Conservation (phyloP, 1,140 invertebrate species). For the Trialeurodes vaporariorum region DNA sequence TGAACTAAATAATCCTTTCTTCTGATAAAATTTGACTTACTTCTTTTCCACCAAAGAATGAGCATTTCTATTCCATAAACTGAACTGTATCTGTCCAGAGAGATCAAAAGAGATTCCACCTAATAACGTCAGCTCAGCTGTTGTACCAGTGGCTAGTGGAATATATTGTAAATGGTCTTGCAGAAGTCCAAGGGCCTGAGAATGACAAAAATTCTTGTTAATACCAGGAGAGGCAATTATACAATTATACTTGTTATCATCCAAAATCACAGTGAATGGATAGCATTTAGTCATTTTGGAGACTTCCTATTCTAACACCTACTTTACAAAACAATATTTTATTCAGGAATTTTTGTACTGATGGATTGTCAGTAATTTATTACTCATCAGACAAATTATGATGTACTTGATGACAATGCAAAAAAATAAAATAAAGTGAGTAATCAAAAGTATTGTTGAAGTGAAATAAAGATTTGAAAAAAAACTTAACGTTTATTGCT, state of each 20-base stretch:
- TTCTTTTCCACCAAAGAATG: conserved; percentile 65
- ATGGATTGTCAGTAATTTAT: no score
- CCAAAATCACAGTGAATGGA: no score
- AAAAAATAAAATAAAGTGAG: no score
- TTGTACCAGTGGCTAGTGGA: conserved; percentile 58
- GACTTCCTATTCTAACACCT: not conserved
- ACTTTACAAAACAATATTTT: conserved; percentile 2
- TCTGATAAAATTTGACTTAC: no score
- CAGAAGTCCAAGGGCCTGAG: conserved; percentile 52
- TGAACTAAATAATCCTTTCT: no score
- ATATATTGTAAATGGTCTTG: conserved; percentile 60
- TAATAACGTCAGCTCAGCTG: conserved; percentile 52
- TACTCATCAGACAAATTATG: no score
- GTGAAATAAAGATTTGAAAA: no score
- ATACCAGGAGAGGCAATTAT: not conserved
- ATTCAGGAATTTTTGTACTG: conserved; percentile 14
- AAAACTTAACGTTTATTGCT: no score
- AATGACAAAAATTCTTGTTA: conserved; percentile 3
- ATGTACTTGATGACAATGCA: no score
- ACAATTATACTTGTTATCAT: no score
- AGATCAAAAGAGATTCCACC: conserved; percentile 71
- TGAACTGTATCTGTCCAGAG: conserved; percentile 69
- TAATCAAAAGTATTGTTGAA: no score
- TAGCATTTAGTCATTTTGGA: no score
- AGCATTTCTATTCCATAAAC: conserved; percentile 77